These are phyloP conservation scores for Drosophila sp. DNA, from an alignment of 1,140 invertebrate species.

Conservation along the genomic window DNA sequence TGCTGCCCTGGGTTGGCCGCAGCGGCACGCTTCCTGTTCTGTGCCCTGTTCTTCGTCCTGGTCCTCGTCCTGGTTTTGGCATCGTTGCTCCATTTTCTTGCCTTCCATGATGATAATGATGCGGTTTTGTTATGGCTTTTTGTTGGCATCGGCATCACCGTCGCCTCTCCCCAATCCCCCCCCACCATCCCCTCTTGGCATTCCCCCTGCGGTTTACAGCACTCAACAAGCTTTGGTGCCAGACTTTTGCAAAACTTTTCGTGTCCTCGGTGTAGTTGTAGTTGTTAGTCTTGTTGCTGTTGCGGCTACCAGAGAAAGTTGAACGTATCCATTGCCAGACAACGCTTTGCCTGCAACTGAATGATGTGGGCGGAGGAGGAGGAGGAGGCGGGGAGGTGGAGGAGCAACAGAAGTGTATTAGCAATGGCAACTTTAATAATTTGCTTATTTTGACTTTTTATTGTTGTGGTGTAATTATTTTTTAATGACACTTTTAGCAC, in stretches of 20 bases:
- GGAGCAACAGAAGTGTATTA: conserved; percentile 30
- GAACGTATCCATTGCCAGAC: conserved; percentile 43
- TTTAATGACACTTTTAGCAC: conserved; percentile 58
- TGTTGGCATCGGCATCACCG: conserved; percentile 50
- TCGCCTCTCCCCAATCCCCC: not conserved
- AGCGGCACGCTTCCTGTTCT: conserved; percentile 56
- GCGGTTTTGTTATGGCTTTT: conserved; percentile 71
- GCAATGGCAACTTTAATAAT: conserved; percentile 61
- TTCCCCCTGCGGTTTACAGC: conserved; percentile 49
- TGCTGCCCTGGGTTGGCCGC: conserved; percentile 61
- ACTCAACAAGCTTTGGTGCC: conserved; percentile 49
- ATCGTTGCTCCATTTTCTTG: conserved; percentile 57
- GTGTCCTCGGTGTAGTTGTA: conserved; percentile 48
- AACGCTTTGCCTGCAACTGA: conserved; percentile 21
- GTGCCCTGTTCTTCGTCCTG: conserved; percentile 26
- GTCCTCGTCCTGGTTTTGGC: conserved; percentile 16
- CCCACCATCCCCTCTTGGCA: not conserved
- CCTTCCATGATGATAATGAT: conserved; percentile 68
- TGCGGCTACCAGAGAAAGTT: conserved; percentile 51
- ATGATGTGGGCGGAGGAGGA: not conserved
- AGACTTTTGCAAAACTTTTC: conserved; percentile 54
- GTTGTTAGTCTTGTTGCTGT: conserved; percentile 55
- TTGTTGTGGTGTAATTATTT: conserved; percentile 62
- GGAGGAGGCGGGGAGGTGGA: conserved; percentile 22
- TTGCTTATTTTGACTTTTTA: conserved; percentile 54